Evolutionary conservation across 2,888 invertebrate genomes (phyloP), one percentile per base, ranked within the genome.

Genomic region (Cyclophora albipunctata): DNA sequence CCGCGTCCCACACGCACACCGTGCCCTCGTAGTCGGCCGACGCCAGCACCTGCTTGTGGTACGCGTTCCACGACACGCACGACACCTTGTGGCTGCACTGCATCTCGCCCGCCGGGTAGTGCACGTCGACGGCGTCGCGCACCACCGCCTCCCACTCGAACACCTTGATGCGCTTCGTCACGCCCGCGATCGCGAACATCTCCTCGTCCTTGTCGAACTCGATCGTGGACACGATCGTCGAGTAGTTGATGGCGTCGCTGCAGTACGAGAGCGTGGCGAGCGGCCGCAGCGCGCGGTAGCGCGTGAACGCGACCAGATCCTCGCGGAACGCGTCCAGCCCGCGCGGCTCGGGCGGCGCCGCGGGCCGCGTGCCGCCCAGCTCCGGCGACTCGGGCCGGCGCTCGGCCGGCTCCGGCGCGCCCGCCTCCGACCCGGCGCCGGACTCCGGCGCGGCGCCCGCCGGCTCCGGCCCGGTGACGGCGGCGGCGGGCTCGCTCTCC

Each of bases 121-220:
- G 97, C 58, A 97, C 94, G 78, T 96, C 96, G 20, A 97, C 95
- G 0, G 93, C 92, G 78, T 96, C 96, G 45, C 94, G 90, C 45
- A 97, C 92, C 42, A 97, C 96, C 35, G 93, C 91, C 43, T 93
- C 92, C 81, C 96, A 98, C 77, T 98, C 97, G 82, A 95, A 98
- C 48, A 96, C 94, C 89, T 98, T 98, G 52, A 98, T 98, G 55
- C 96, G 92, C 76, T 96, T 97, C 0, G 97, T 97, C 6, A 98
- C 97, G 3, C 98, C 98, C 40, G 98, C 98, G 63, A 98, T 97
- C 0, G 98, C 98, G 84, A 98, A 97, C 80, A 94, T 95, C 84
- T 98, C 97, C 75, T 96, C 95, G 81, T 98, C 98, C 79, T 97
- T 96, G 77, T 98, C 98, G 84, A 98, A 98, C 81, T 98, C 98